Percentiles rank a stretch among this genome's conserved stretches.
Evolutionary conservation across 2,797 vertebrate genomes (phyloP).

Genomic region (Periophthalmus magnuspinnatus): DNA sequence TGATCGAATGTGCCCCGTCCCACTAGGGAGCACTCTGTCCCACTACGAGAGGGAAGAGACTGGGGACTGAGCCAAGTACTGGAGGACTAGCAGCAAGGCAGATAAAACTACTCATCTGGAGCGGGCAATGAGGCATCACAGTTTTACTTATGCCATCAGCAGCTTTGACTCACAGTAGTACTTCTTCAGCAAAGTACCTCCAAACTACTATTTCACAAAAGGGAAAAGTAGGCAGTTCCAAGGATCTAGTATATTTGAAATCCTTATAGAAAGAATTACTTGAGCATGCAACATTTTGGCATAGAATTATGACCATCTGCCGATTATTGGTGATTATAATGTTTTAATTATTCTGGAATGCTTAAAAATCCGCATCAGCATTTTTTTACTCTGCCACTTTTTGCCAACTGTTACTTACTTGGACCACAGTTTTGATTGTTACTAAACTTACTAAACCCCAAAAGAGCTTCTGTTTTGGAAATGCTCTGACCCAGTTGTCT

Average conservation of each 20-base stretch:
- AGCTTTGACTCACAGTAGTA: conserved; percentile 20
- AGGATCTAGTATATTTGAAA: too few species aligned
- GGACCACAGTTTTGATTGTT: too few species aligned
- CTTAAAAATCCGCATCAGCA: background rate
- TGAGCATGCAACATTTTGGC: too few species aligned
- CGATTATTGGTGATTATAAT: too few species aligned
- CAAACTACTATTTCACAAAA: conserved; percentile 15
- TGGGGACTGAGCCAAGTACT: conserved; percentile 45
- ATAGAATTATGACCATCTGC: too few species aligned
- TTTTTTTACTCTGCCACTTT: background rate
- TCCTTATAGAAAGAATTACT: too few species aligned
- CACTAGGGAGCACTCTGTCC: conserved; percentile 42
- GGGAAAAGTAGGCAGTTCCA: background rate
- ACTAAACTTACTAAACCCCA: too few species aligned
- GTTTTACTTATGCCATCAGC: conserved; percentile 38
- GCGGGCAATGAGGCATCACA: conserved; percentile 42
- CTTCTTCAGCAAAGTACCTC: conserved; percentile 16
- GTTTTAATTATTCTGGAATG: too few species aligned
- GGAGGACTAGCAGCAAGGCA: conserved; percentile 38
- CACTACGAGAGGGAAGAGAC: conserved; percentile 46
- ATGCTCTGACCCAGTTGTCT: too few species aligned
- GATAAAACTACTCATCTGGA: conserved; percentile 56
- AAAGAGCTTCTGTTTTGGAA: too few species aligned
- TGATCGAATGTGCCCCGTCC: conserved; percentile 50
- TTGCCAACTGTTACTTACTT: too few species aligned